Conservation (phyloP, 2,113 vertebrate species). For the Rhea americana region DNA sequence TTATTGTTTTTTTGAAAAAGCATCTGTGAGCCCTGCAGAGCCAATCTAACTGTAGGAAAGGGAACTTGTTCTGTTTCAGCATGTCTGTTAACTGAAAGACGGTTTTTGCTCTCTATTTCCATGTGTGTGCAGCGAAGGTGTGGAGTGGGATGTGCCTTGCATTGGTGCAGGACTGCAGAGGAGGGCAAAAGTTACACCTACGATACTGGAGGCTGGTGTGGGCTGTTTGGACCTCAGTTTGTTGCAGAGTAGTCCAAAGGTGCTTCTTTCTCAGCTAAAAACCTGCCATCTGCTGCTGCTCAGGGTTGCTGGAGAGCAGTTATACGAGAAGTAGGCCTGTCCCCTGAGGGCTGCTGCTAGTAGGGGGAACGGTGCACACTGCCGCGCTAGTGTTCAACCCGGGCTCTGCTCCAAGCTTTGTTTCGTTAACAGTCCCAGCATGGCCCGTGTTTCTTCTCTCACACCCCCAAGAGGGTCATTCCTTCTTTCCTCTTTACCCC, state of each 20-base stretch:
- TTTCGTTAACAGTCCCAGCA: not conserved
- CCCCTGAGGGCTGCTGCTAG: not conserved
- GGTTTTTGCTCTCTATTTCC: not conserved
- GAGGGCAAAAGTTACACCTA: not conserved
- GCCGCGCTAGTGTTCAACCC: not conserved
- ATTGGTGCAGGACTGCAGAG: not conserved
- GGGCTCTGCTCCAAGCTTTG: not conserved
- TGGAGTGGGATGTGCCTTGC: not conserved
- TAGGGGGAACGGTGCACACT: not conserved
- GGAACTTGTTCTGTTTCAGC: not conserved
- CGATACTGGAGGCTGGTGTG: not conserved
- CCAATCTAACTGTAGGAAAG: not conserved
- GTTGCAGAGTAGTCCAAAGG: not conserved
- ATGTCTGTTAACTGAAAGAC: not conserved
- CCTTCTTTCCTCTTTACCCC: not conserved
- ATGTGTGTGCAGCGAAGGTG: accelerated
- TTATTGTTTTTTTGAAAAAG: not conserved
- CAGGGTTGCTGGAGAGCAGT: not conserved
- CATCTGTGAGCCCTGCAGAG: not conserved
- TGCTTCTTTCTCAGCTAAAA: not conserved
- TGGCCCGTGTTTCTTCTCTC: not conserved
- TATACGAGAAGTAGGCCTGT: not conserved
- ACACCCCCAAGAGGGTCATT: not conserved
- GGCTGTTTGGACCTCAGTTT: not conserved
- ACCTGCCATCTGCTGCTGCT: not conserved